Evolutionary conservation across 92 coral and sea anemone species (phyloP).

Genomic region (Phenganax stokvisi): DNA sequence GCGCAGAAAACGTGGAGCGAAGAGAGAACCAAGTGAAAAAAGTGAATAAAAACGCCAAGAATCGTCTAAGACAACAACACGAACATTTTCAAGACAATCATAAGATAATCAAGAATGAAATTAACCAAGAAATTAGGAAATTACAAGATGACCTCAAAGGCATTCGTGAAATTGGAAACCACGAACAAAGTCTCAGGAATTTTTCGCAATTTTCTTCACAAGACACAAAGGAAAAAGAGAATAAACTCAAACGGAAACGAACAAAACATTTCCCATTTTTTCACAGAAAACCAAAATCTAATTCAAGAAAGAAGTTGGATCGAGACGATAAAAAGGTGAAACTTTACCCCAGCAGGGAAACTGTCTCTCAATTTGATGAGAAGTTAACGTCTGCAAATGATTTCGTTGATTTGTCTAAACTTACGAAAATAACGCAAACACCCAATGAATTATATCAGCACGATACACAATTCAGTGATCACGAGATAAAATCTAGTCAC

Average conservation of each 20-base stretch:
- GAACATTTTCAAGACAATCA: conserved; percentile 29
- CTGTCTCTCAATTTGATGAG: not conserved
- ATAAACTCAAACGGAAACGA: conserved; percentile 8
- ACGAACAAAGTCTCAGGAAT: conserved; percentile 14
- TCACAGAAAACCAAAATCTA: conserved; percentile 11
- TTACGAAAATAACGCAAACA: not conserved
- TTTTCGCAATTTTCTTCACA: not conserved
- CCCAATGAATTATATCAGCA: not conserved
- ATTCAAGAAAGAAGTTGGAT: conserved; percentile 12
- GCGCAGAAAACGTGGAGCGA: conserved; percentile 15
- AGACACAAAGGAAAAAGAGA: not conserved
- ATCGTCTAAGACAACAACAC: conserved; percentile 14
- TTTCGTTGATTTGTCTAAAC: not conserved
- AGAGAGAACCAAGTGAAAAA: conserved; percentile 14
- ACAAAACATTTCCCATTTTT: not conserved
- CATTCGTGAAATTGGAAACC: conserved; percentile 72
- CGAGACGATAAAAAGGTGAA: conserved; percentile 8
- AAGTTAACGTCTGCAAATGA: conserved; percentile 6
- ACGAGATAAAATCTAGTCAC: not conserved
- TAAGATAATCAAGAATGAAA: conserved; percentile 4
- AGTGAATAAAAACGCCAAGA: conserved; percentile 11
- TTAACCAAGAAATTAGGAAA: conserved; percentile 70
- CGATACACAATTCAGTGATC: not conserved
- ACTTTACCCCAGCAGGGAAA: not conserved
- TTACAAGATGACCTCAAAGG: conserved; percentile 66